Percentiles rank a stretch among this genome's conserved stretches.
These are phyloP conservation scores for Rhodophaea formosa DNA, from an alignment of 2,888 invertebrate species.

Conservation along the genomic window DNA sequence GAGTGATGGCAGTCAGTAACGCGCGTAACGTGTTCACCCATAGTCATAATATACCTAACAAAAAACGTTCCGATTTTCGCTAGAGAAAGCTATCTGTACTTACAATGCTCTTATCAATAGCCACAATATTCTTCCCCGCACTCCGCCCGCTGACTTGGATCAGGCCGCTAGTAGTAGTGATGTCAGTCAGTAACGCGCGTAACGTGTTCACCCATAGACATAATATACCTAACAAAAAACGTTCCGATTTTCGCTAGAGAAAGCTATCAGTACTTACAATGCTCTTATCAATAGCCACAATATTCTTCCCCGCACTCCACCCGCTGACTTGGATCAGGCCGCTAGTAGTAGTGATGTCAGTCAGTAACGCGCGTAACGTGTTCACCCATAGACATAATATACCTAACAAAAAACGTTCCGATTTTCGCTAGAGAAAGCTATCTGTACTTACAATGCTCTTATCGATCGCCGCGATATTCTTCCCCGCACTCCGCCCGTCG, in stretches of 20 bases:
- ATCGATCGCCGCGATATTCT: constrained; percentile 40
- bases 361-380: constrained; percentile 35
- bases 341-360: constrained; percentile 35
- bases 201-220: constrained; percentile 42
- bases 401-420: no score
- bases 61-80: no score
- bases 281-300: constrained; percentile 44
- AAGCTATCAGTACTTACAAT: constrained; percentile 45
- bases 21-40: constrained; percentile 38
- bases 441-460: constrained; percentile 51
- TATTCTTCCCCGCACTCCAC: constrained; percentile 27
- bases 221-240: no score
- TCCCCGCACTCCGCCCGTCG: constrained; percentile 23
- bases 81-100: constrained; percentile 26
- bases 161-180: constrained; percentile 36
- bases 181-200: constrained; percentile 36
- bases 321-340: constrained; percentile 39
- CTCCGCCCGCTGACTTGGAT: constrained; percentile 33
- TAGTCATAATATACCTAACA: no score
- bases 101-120: constrained; percentile 55
- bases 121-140: constrained; percentile 32
- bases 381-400: no score
- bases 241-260: no score
- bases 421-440: no score
- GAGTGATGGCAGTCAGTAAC: constrained; percentile 37